phyloP scores from a whole-genome alignment of 2,797 vertebrate genomes.

The Chaetophractus vellerosus region DNA sequence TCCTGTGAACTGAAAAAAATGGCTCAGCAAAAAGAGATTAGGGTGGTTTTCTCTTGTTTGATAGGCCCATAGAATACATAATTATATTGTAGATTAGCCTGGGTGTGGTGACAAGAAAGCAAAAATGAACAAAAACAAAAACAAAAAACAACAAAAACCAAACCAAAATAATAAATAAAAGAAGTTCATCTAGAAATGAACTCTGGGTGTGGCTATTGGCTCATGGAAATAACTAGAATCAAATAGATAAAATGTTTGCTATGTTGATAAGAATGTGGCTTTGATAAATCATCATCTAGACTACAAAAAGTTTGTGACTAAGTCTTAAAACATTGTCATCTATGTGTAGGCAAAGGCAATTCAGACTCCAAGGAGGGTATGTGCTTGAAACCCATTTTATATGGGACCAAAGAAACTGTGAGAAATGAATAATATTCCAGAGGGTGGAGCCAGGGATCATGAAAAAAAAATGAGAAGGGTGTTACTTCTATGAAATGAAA shows the following conservation, averaged over 20 bases:
- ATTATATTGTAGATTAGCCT: neutral
- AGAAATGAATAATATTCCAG: neutral
- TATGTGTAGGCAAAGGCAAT: neutral
- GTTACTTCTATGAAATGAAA: constrained; percentile 19
- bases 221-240: neutral
- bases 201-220: neutral
- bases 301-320: neutral
- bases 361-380: neutral
- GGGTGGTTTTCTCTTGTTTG: neutral
- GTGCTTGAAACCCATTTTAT: neutral
- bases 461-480: neutral
- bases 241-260: neutral
- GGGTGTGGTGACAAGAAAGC: neutral
- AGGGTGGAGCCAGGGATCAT: neutral
- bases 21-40: constrained; percentile 40
- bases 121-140: neutral
- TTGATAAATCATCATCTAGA: neutral
- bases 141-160: neutral
- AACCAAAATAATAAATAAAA: neutral
- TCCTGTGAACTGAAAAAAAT: constrained; percentile 34
- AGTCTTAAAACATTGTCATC: neutral
- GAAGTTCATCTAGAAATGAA: constrained; percentile 7
- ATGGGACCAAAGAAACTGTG: neutral
- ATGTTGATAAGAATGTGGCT: neutral
- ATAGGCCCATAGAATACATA: neutral